These are phyloP conservation scores for Corythaeola cristata DNA, from an alignment of 2,113 vertebrate genomes.

Conservation along the genomic window DNA sequence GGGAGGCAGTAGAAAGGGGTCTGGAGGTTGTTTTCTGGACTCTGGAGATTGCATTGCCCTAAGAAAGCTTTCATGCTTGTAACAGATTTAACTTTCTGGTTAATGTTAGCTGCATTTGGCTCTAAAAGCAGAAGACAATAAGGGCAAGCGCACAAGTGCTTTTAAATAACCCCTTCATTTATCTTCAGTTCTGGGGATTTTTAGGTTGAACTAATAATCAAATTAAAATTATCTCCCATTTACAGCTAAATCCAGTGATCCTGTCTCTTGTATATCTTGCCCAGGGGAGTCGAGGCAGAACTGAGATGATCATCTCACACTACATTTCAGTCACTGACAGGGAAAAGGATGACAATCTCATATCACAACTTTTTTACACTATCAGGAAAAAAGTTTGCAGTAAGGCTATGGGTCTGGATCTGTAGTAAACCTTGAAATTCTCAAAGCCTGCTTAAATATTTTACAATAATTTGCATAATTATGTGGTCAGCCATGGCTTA, in stretches of 20 bases:
- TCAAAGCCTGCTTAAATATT: background rate
- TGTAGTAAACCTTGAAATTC: background rate
- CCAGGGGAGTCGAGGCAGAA: background rate
- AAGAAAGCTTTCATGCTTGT: background rate
- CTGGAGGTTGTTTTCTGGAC: background rate
- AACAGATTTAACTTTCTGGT: background rate
- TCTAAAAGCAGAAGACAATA: background rate
- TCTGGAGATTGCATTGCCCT: background rate
- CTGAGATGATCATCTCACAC: background rate
- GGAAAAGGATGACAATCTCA: background rate
- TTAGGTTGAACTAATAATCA: background rate
- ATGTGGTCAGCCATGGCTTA: background rate
- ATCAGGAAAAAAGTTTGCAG: background rate
- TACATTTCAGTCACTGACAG: background rate
- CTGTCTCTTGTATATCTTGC: background rate
- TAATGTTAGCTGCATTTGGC: background rate
- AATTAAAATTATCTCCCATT: background rate
- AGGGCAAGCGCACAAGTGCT: background rate
- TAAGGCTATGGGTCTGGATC: background rate
- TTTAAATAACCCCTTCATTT: background rate
- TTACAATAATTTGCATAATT: background rate
- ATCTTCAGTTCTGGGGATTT: background rate
- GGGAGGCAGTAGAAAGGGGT: background rate
- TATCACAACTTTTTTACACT: background rate
- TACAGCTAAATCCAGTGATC: background rate